Evolutionary conservation across 2,888 invertebrate species (phyloP).

Genomic region (Toxonevra muliebris): DNA sequence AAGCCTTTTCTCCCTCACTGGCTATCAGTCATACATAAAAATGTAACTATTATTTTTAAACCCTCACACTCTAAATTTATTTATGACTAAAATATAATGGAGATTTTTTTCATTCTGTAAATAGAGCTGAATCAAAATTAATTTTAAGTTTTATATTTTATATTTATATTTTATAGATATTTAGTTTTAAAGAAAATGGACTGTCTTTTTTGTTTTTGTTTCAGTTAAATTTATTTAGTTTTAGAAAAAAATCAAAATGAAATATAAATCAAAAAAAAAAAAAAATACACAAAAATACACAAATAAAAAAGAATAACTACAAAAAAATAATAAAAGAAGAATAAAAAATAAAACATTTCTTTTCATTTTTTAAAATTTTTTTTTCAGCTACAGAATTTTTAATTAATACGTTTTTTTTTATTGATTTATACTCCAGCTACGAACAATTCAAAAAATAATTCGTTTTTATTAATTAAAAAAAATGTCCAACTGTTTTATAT

Average conservation of each 20-base stretch:
- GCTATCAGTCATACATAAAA: too few species aligned
- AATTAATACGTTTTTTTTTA: slow-evolving; percentile 8
- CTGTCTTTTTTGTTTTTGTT: slow-evolving; percentile 40
- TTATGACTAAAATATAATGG: too few species aligned
- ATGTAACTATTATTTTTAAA: too few species aligned
- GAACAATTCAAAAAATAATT: too few species aligned
- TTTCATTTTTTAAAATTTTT: slow-evolving; percentile 30
- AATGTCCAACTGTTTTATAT: too few species aligned
- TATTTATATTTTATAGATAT: slow-evolving; percentile 20
- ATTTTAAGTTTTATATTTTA: slow-evolving; percentile 63
- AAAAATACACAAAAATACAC: slow-evolving; percentile 21
- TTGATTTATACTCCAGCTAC: too few species aligned
- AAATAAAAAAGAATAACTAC: slow-evolving; percentile 25
- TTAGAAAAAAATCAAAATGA: slow-evolving; percentile 36
- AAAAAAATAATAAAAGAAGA: slow-evolving; percentile 13
- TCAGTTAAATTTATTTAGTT: slow-evolving; percentile 45
- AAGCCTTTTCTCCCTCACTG: too few species aligned
- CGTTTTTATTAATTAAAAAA: too few species aligned
- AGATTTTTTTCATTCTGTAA: slow-evolving; percentile 8
- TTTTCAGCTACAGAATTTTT: slow-evolving; percentile 21
- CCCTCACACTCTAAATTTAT: too few species aligned
- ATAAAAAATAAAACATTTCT: slow-evolving; percentile 10
- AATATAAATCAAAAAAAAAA: slow-evolving; percentile 33
- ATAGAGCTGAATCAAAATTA: slow-evolving; percentile 58
- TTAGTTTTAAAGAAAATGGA: slow-evolving; percentile 31